A percentile compares a stretch with the other conserved stretches of the same genome.
These are phyloP conservation scores for Echinometra lucunter DNA, from an alignment of 53 echinoderm and acorn worm genomes.

Conservation along the genomic window DNA sequence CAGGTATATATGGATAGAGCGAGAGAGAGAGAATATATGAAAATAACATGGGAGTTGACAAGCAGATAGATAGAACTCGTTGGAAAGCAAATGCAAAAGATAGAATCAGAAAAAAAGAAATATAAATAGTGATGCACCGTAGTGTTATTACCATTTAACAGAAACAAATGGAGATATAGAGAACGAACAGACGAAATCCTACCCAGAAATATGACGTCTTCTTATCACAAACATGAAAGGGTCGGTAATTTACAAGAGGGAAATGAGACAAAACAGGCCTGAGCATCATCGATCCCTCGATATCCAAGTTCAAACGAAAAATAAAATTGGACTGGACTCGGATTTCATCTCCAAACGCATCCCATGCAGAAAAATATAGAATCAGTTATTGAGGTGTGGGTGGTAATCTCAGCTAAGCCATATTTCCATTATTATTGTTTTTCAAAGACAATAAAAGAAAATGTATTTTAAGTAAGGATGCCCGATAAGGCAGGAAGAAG, in stretches of 20 bases:
- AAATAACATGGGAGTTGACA: no score
- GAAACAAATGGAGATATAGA: neutral
- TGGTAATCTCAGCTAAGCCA: neutral
- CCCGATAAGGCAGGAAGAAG: neutral
- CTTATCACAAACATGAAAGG: neutral
- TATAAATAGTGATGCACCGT: no score
- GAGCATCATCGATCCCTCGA: neutral
- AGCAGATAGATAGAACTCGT: no score
- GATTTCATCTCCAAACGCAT: neutral
- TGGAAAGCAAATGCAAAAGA: no score
- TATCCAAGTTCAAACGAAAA: neutral
- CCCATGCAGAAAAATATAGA: constrained; percentile 26
- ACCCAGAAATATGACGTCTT: constrained; percentile 1
- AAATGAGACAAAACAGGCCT: neutral
- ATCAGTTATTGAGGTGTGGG: neutral
- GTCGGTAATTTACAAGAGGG: neutral
- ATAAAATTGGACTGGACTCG: neutral
- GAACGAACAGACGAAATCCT: neutral
- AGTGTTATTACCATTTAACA: no score
- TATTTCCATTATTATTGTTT: neutral
- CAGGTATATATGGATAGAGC: neutral
- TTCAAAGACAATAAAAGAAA: neutral
- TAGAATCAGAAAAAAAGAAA: neutral
- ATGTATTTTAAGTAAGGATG: neutral
- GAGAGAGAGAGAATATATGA: neutral